Conservation (phyloP, 2,797 vertebrate species). For the Antennarius maculatus region DNA sequence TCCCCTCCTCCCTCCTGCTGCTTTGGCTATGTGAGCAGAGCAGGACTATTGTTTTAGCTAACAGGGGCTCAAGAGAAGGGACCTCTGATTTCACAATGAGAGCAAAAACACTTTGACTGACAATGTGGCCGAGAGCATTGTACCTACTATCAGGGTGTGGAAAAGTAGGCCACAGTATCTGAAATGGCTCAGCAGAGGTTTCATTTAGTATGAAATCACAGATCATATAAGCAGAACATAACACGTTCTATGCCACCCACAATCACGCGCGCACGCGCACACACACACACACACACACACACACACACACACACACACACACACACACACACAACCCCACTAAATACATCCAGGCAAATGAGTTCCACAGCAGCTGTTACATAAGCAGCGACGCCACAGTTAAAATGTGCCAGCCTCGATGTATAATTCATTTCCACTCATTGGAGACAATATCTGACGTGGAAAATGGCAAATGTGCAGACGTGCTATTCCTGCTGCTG, state of each 20-base stretch:
- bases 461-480: conserved; percentile 59
- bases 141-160: conserved; percentile 15
- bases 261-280: conserved; percentile 17
- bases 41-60: conserved; percentile 69
- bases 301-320: conserved; percentile 25
- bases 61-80: conserved; percentile 60
- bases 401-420: conserved; percentile 73
- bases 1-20: conserved; percentile 59
- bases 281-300: conserved; percentile 38
- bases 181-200: conserved; percentile 36
- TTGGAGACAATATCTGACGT: conserved; percentile 68
- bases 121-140: conserved; percentile 27
- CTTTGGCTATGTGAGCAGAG: conserved; percentile 44
- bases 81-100: conserved; percentile 59
- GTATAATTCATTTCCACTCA: conserved; percentile 74
- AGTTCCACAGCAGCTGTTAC: conserved; percentile 77
- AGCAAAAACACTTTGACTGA: conserved; percentile 59
- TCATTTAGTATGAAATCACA: conserved; percentile 43
- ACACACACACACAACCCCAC: conserved; percentile 9
- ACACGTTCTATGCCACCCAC: conserved; percentile 19
- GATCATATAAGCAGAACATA: conserved; percentile 23
- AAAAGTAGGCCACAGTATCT: conserved; percentile 45
- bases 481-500: conserved; percentile 50
- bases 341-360: conserved; percentile 69
- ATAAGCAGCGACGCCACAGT: conserved; percentile 72